Conservation (phyloP, 2,797 vertebrate genomes). For the Sebastes kiyomatsui region DNA sequence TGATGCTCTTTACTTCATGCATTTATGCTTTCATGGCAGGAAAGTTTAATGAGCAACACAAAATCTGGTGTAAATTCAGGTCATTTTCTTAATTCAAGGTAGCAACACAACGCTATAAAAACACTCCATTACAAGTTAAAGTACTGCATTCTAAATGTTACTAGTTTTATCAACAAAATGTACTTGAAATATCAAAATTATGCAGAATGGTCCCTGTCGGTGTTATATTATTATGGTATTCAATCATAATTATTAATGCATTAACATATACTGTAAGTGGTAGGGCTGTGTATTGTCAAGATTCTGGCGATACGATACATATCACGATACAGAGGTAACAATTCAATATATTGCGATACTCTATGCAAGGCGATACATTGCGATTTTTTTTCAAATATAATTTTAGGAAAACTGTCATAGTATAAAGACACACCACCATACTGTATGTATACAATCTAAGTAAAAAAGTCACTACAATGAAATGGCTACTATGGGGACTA, state of each 20-base stretch:
- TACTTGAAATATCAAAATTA: not conserved
- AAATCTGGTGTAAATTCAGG: not conserved
- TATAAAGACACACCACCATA: too few species aligned
- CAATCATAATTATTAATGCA: not conserved
- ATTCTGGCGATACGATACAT: too few species aligned
- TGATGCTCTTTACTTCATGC: not conserved
- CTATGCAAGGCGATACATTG: too few species aligned
- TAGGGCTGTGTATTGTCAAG: too few species aligned
- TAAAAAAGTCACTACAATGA: too few species aligned
- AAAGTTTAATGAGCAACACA: not conserved
- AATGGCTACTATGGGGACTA: too few species aligned
- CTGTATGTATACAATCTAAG: too few species aligned
- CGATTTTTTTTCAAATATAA: too few species aligned
- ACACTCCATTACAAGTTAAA: not conserved
- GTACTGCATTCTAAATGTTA: not conserved
- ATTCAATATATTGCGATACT: too few species aligned
- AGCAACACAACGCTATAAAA: not conserved
- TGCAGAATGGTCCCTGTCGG: not conserved
- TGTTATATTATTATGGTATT: not conserved
- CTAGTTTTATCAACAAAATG: not conserved
- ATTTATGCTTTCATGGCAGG: not conserved
- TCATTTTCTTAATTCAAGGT: not conserved
- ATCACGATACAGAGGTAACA: too few species aligned
- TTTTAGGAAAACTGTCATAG: too few species aligned
- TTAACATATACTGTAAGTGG: not conserved